Evolutionary conservation across 2,888 invertebrate genomes (phyloP).

Genomic region (Chydorus sphaericus): DNA sequence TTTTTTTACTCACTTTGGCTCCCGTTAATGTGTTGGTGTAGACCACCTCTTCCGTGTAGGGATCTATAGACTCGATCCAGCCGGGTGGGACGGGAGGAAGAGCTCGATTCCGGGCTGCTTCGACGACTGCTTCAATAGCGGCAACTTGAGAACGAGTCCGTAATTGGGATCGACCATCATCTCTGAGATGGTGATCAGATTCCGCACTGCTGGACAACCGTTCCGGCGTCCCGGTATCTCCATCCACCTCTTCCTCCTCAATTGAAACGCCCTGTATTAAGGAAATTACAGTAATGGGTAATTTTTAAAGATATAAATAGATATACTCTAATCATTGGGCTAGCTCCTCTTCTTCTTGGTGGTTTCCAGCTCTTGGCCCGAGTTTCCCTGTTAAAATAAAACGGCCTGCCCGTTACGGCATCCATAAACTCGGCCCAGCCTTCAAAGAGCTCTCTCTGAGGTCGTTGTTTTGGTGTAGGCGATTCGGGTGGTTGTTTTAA

Average conservation of each 20-base stretch:
- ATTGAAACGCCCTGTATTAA: constrained; percentile 4
- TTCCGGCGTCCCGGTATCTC: neutral
- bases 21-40: constrained; percentile 35
- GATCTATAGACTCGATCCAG: constrained; percentile 33
- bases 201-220: neutral
- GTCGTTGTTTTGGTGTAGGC: constrained; percentile 15
- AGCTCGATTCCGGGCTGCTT: constrained; percentile 13
- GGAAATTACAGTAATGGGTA: neutral
- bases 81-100: constrained; percentile 28
- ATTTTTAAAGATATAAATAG: neutral
- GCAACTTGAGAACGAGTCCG: constrained; percentile 7
- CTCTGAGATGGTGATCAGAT: neutral
- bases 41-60: constrained; percentile 30
- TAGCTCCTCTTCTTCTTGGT: constrained; percentile 20
- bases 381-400: constrained; percentile 28
- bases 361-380: constrained; percentile 31
- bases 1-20: constrained; percentile 34
- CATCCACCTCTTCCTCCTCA: constrained; percentile 2
- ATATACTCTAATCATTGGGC: neutral
- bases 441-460: constrained; percentile 20
- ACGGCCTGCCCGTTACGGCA: constrained; percentile 24
- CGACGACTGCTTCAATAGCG: constrained; percentile 11
- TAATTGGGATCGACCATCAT: neutral
- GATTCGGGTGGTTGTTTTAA: constrained; percentile 16
- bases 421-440: constrained; percentile 30